These are phyloP conservation scores for Columba guinea DNA, from an alignment of 2,797 vertebrate genomes.

Conservation along the genomic window DNA sequence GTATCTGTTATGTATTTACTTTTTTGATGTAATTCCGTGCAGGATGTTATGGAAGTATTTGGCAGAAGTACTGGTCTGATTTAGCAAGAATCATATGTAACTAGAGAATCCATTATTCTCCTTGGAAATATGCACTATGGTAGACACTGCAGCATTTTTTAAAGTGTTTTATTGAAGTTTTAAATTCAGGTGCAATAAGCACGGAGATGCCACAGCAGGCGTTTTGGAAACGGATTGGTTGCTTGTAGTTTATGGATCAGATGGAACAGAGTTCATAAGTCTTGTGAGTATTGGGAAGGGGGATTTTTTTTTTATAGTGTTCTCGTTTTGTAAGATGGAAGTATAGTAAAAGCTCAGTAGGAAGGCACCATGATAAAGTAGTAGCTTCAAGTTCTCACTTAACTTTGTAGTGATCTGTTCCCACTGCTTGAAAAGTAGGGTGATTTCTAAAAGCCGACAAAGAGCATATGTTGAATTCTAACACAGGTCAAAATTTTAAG, in stretches of 20 bases:
- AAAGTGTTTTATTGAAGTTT: not conserved
- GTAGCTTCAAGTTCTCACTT: not conserved
- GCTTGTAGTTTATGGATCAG: not conserved
- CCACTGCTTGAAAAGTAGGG: not conserved
- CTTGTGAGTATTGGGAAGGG: not conserved
- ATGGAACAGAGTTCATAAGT: not conserved
- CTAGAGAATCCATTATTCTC: not conserved
- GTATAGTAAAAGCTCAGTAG: not conserved
- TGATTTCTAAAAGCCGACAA: not conserved
- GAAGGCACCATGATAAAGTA: not conserved
- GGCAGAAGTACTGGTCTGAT: not conserved
- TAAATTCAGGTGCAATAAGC: not conserved
- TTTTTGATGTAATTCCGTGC: not conserved
- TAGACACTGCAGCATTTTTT: not conserved
- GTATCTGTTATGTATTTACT: not conserved
- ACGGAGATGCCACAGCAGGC: not conserved
- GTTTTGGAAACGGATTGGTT: not conserved
- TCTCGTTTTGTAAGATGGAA: not conserved
- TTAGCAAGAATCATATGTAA: constrained; percentile 4
- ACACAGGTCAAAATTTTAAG: not conserved
- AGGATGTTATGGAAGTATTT: not conserved
- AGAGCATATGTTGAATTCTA: not conserved
- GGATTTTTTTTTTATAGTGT: not conserved
- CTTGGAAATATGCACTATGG: not conserved
- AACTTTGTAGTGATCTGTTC: not conserved